Percentiles rank a stretch among this genome's conserved stretches.
Evolutionary conservation across 92 coral and sea anemone species (phyloP).

Genomic region (Bergia puertoricense): DNA sequence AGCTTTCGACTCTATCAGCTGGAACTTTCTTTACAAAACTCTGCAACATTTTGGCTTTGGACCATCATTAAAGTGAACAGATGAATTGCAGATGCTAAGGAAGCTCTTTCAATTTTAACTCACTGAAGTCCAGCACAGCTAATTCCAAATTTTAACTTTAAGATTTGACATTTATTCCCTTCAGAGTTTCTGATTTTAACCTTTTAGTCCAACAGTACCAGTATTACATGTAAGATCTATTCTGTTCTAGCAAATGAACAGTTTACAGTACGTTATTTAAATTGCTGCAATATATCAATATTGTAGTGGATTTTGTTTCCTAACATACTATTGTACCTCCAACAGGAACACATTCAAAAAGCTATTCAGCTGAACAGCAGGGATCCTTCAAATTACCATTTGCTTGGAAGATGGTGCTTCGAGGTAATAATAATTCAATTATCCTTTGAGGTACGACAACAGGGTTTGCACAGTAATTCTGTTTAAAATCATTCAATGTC

Average conservation of each 20-base stretch:
- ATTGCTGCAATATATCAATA: neutral
- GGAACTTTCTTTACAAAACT: too few species aligned
- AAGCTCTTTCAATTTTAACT: too few species aligned
- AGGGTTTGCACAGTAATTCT: too few species aligned
- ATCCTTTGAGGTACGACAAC: too few species aligned
- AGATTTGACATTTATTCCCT: neutral
- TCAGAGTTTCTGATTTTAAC: neutral
- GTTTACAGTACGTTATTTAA: neutral
- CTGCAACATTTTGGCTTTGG: too few species aligned
- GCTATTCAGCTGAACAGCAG: slow-evolving; percentile 79
- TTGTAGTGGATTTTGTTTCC: neutral
- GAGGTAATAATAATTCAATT: slow-evolving; percentile 59
- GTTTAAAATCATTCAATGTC: neutral
- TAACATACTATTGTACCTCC: neutral
- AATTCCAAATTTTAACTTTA: neutral
- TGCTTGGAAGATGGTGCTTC: slow-evolving; percentile 92
- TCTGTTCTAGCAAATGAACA: neutral
- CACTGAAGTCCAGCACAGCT: neutral
- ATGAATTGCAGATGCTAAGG: too few species aligned
- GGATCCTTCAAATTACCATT: slow-evolving; percentile 80
- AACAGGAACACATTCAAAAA: slow-evolving; percentile 74
- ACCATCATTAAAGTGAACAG: too few species aligned
- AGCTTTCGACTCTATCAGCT: too few species aligned
- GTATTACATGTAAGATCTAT: too few species aligned
- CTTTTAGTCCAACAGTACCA: too few species aligned